phyloP scores from a whole-genome alignment of 2,888 invertebrate species.

The Meteorus colon region DNA sequence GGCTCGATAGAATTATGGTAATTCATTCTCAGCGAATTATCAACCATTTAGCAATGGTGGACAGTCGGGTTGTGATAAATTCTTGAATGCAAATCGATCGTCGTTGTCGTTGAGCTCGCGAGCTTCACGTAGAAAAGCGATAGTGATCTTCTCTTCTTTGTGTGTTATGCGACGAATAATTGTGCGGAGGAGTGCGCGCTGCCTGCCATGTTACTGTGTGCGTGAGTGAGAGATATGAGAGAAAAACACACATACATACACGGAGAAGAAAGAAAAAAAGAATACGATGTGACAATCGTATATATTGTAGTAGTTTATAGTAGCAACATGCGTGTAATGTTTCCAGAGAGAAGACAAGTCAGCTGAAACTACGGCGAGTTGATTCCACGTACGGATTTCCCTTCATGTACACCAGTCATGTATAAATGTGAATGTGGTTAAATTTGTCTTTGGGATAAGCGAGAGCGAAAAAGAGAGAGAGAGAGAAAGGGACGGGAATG shows the following conservation, averaged over 20 bases:
- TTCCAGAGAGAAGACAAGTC: slow-evolving; percentile 47
- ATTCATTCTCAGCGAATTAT: slow-evolving; percentile 33
- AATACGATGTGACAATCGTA: neutral
- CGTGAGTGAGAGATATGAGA: neutral
- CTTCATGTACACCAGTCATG: slow-evolving; percentile 27
- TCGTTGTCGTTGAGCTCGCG: neutral
- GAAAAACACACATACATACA: neutral
- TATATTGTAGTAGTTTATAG: neutral
- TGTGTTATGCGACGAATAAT: slow-evolving; percentile 32
- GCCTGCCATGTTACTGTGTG: slow-evolving; percentile 1
- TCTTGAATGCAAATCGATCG: slow-evolving; percentile 38
- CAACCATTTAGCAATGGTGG: slow-evolving; percentile 32
- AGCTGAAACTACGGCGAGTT: slow-evolving; percentile 41
- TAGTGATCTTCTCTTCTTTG: slow-evolving; percentile 30
- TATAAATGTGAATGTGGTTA: slow-evolving; percentile 12
- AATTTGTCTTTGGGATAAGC: slow-evolving; percentile 34
- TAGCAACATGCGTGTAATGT: slow-evolving; percentile 10
- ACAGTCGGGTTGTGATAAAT: slow-evolving; percentile 37
- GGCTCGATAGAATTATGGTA: slow-evolving; percentile 21
- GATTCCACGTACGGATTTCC: slow-evolving; percentile 29
- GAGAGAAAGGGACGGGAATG: too few relatives aligned
- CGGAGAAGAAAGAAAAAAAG: neutral
- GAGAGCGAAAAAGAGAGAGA: neutral
- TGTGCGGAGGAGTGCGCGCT: slow-evolving; percentile 23
- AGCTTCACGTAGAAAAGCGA: slow-evolving; percentile 26